phyloP scores from a whole-genome alignment of 2,797 vertebrate species.

The Craterocephalus amniculus region DNA sequence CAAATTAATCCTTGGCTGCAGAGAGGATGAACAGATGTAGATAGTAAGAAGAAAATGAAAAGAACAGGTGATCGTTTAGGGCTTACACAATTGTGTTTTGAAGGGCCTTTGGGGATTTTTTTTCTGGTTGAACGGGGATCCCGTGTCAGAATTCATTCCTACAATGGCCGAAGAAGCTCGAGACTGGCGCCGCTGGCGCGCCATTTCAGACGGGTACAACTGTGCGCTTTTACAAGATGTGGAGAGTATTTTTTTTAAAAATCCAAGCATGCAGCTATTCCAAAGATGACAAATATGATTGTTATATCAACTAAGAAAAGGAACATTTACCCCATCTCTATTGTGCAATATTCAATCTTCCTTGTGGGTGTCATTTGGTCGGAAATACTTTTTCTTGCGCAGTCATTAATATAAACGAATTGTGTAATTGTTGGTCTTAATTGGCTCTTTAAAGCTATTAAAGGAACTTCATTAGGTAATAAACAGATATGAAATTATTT shows the following conservation, averaged over 20 bases:
- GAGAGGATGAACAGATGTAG: not conserved
- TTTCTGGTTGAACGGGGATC: conserved; percentile 71
- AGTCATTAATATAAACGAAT: not conserved
- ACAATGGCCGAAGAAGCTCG: conserved; percentile 56
- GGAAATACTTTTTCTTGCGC: not conserved
- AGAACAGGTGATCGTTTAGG: conserved; percentile 48
- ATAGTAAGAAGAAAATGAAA: conserved; percentile 3
- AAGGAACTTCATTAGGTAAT: not conserved
- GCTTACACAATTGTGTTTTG: conserved; percentile 45
- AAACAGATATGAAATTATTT: too few species aligned
- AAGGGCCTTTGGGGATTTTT: conserved; percentile 55
- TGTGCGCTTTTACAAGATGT: conserved; percentile 17
- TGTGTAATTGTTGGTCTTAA: not conserved
- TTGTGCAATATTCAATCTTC: not conserved
- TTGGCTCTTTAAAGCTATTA: not conserved
- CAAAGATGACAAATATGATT: too few species aligned
- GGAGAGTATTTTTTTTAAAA: too few species aligned
- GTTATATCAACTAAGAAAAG: not conserved
- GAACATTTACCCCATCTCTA: not conserved
- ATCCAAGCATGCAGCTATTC: too few species aligned
- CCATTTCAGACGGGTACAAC: conserved; percentile 30
- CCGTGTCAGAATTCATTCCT: conserved; percentile 62
- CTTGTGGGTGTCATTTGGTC: not conserved
- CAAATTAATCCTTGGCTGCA: not conserved
- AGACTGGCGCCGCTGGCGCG: conserved; percentile 62